Conservation (phyloP, 30 jellyfish, hydroid and myxozoan genomes). For the Chironex yamaguchii region DNA sequence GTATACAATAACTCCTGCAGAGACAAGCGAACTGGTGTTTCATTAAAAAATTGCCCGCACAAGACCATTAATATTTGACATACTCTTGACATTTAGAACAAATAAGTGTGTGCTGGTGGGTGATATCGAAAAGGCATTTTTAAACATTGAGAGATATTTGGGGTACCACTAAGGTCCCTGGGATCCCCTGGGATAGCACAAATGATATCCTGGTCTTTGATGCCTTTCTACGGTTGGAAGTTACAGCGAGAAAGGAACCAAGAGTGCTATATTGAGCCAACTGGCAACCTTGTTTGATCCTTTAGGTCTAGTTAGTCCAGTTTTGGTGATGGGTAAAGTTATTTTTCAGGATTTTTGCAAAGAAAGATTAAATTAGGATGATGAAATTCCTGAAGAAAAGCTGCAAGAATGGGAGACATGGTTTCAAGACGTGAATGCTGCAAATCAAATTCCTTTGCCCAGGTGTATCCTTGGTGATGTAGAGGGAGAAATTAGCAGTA, state of each 20-base stretch:
- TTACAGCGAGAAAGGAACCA: too few species aligned
- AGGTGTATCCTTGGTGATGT: background rate
- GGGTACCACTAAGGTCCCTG: too few species aligned
- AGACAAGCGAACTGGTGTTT: background rate
- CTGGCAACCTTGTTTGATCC: constrained; percentile 35
- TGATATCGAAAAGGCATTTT: constrained; percentile 40
- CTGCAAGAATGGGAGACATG: constrained; percentile 1
- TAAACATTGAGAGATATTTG: background rate
- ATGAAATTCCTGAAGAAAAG: constrained; percentile 14
- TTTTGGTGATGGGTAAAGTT: constrained; percentile 11
- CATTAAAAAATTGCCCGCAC: background rate
- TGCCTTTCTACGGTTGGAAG: too few species aligned
- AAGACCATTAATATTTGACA: constrained; percentile 1
- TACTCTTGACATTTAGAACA: constrained; percentile 4
- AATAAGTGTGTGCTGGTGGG: constrained; percentile 1
- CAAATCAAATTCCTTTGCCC: background rate
- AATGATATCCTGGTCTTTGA: too few species aligned
- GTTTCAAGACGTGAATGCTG: background rate
- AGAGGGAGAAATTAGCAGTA: background rate
- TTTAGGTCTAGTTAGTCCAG: constrained; percentile 41
- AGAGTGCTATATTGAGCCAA: constrained; percentile 15
- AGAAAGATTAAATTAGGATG: constrained; percentile 33
- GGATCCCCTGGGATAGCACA: too few species aligned
- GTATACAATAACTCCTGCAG: constrained; percentile 7
- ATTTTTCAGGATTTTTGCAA: constrained; percentile 30